Evolutionary conservation across 2,113 vertebrate species (phyloP).

Genomic region (Mungos mungo): DNA sequence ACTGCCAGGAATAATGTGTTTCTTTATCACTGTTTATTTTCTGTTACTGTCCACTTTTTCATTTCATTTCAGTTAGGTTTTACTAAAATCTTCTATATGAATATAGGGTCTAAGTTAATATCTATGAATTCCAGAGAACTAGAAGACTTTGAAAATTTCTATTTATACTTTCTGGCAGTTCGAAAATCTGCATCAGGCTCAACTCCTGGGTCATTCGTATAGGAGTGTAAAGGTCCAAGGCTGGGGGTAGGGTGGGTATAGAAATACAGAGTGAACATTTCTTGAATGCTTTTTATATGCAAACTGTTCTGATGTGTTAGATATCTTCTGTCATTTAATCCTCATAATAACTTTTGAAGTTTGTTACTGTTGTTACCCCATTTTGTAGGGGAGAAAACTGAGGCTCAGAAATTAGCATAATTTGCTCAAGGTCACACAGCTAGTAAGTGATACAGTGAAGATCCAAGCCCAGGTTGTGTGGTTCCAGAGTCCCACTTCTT

Average conservation of each 20-base stretch:
- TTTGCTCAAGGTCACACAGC: constrained; percentile 6
- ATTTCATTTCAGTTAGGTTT: constrained; percentile 20
- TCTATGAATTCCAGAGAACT: neutral
- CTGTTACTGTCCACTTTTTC: constrained; percentile 6
- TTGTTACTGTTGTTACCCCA: neutral
- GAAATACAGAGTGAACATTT: neutral
- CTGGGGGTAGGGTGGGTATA: neutral
- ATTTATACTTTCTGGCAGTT: constrained; percentile 11
- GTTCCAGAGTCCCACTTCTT: neutral
- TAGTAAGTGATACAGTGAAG: neutral
- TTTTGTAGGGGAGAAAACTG: constrained; percentile 20
- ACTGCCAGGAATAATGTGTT: neutral
- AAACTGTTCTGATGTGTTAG: neutral
- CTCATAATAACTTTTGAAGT: neutral
- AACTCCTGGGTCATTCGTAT: neutral
- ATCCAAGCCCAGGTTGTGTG: constrained; percentile 20
- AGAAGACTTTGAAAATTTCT: neutral
- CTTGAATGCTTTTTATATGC: neutral
- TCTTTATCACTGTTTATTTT: neutral
- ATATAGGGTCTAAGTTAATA: neutral
- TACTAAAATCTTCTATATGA: constrained; percentile 22
- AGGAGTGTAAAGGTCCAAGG: neutral
- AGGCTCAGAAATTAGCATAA: constrained; percentile 26
- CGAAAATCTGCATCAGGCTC: neutral
- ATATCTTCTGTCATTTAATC: neutral